Conservation (phyloP, 64 coral and sea anemone species). For the Dendrophyllia cribrosa region DNA sequence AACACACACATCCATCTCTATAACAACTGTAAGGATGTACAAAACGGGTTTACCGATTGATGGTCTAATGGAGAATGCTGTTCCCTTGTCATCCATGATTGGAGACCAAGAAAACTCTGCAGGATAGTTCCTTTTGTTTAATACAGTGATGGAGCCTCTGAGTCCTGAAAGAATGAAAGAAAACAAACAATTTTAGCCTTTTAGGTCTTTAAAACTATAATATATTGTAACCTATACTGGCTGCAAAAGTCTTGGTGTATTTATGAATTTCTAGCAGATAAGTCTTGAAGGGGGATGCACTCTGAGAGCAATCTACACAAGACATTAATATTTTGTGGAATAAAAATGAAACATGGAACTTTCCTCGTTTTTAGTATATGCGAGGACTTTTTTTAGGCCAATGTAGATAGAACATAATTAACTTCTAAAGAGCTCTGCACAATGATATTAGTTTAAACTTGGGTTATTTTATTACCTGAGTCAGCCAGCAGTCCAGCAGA, state of each 20-base stretch:
- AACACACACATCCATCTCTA: not conserved
- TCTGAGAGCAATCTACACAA: no score
- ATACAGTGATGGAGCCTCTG: slow-evolving; percentile 68
- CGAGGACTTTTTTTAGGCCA: no score
- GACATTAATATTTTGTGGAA: no score
- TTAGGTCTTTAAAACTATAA: not conserved
- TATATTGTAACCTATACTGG: not conserved
- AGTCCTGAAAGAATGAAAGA: slow-evolving; percentile 47
- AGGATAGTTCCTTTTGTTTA: slow-evolving; percentile 87
- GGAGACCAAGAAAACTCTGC: slow-evolving; percentile 88
- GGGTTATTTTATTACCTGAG: slow-evolving; percentile 52
- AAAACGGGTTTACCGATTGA: slow-evolving; percentile 51
- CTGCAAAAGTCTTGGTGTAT: no score
- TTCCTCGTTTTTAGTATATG: no score
- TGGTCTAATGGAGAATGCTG: slow-evolving; percentile 89
- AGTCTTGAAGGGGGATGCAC: no score
- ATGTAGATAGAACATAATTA: no score
- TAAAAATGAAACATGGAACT: no score
- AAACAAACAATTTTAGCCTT: not conserved
- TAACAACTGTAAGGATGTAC: not conserved
- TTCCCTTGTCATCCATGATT: slow-evolving; percentile 46
- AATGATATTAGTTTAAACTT: no score
- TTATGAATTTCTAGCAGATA: no score
- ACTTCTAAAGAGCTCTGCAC: no score
- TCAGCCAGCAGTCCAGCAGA: slow-evolving; percentile 66